Conservation (phyloP, 2,113 vertebrate genomes). For the Zosterops pallidus region DNA sequence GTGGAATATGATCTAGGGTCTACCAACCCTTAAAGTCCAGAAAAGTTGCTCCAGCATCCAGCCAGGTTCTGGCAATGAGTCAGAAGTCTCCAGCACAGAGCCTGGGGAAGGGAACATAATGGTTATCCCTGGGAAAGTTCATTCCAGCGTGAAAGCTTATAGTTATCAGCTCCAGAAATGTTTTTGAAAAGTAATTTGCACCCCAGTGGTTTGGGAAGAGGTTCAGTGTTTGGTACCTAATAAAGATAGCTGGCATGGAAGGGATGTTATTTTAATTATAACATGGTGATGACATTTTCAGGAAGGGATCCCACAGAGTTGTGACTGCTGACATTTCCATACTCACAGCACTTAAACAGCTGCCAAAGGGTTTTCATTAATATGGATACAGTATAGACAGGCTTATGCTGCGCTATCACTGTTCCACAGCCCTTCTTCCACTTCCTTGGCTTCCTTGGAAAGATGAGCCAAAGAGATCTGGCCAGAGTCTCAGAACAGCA, state of each 20-base stretch:
- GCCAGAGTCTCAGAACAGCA: not conserved
- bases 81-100: not conserved
- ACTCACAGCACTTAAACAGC: constrained; percentile 48
- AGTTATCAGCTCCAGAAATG: constrained; percentile 16
- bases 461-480: not conserved
- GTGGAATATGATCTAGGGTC: not conserved
- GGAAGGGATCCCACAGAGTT: constrained; percentile 40
- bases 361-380: constrained; percentile 53
- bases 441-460: not conserved
- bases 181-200: constrained; percentile 46
- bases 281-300: constrained; percentile 48
- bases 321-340: constrained; percentile 41
- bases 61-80: not conserved
- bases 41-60: not conserved
- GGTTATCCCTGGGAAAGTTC: not conserved
- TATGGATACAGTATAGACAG: constrained; percentile 12
- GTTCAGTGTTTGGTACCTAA: constrained; percentile 46
- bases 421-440: constrained; percentile 24
- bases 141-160: not conserved
- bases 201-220: constrained; percentile 53
- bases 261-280: constrained; percentile 57
- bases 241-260: constrained; percentile 37
- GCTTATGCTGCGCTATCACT: constrained; percentile 11
- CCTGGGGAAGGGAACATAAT: not conserved
- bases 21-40: not conserved